Evolutionary conservation across 2,113 vertebrate genomes (phyloP).

Genomic region (Nesogale talazaci): DNA sequence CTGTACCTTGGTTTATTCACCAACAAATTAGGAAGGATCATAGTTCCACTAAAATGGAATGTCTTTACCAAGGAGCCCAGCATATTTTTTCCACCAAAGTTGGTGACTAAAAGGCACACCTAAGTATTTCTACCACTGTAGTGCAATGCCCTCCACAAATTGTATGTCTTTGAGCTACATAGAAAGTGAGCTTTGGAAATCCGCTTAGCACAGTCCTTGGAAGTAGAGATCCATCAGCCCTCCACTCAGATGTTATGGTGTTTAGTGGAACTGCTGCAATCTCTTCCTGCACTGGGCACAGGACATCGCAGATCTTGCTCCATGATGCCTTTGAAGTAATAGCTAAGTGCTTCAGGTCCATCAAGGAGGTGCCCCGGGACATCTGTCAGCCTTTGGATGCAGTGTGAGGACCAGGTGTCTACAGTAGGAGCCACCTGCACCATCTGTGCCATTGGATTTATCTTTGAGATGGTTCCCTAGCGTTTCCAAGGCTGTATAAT

Average conservation of each 20-base stretch:
- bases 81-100: slow-evolving; percentile 15
- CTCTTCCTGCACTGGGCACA: slow-evolving; percentile 59
- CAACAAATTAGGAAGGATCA: no score
- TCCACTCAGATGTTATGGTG: slow-evolving; percentile 63
- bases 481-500: no score
- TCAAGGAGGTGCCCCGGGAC: slow-evolving; percentile 49
- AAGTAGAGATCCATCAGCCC: slow-evolving; percentile 19
- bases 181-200: slow-evolving; percentile 69
- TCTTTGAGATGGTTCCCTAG: no score
- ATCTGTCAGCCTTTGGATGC: slow-evolving; percentile 59
- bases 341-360: background rate
- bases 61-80: slow-evolving; percentile 42
- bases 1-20: no score
- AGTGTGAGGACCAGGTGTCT: background rate
- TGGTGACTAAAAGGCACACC: slow-evolving; percentile 61
- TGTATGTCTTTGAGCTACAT: slow-evolving; percentile 45
- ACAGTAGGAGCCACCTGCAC: slow-evolving; percentile 58
- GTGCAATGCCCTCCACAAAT: slow-evolving; percentile 38
- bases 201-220: slow-evolving; percentile 60
- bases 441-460: background rate
- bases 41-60: background rate
- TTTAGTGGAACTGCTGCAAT: slow-evolving; percentile 51
- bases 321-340: background rate
- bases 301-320: slow-evolving; percentile 29
- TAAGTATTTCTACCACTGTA: slow-evolving; percentile 49